Percentiles rank a stretch among this genome's conserved stretches.
Evolutionary conservation across 1,140 invertebrate genomes (phyloP).

Genomic region (Forficula auricularia): DNA sequence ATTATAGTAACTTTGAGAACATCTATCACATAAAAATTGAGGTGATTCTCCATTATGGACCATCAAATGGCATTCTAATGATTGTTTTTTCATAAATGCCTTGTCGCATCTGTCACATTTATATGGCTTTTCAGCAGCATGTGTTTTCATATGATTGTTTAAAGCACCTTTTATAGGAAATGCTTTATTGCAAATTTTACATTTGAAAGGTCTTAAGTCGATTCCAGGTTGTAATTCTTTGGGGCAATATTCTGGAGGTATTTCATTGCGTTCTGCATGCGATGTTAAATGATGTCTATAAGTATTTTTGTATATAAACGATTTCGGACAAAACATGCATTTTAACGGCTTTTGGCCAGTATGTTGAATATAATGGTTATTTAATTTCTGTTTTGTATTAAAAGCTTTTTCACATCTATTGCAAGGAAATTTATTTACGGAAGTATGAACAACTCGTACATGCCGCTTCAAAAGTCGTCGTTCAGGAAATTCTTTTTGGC

Average conservation of each 20-base stretch:
- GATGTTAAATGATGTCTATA: conserved; percentile 7
- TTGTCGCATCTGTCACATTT: conserved; percentile 4
- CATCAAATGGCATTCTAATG: conserved; percentile 9
- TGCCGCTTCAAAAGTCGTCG: conserved; percentile 7
- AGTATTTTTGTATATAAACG: conserved; percentile 8
- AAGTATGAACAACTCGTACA: conserved; percentile 4
- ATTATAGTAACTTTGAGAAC: conserved; percentile 7
- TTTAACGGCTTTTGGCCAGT: conserved; percentile 8
- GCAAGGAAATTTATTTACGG: conserved; percentile 6
- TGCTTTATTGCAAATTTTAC: conserved; percentile 3
- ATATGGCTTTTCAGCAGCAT: conserved; percentile 5
- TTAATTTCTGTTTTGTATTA: conserved; percentile 8
- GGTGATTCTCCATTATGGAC: conserved; percentile 4
- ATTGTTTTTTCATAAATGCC: conserved; percentile 9
- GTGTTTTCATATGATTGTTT: conserved; percentile 7
- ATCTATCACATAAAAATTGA: conserved; percentile 7
- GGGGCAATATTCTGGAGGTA: conserved; percentile 4
- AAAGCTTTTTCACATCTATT: conserved; percentile 8
- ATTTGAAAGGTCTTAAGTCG: conserved; percentile 6
- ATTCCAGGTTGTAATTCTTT: conserved; percentile 5
- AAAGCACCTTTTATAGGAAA: conserved; percentile 3
- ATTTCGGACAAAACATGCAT: conserved; percentile 7
- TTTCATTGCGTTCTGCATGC: conserved; percentile 5
- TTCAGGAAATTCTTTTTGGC: conserved; percentile 5
- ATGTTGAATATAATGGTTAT: conserved; percentile 6